phyloP scores from a whole-genome alignment of 2,797 vertebrate species.

The Eurystomus glaucurus region DNA sequence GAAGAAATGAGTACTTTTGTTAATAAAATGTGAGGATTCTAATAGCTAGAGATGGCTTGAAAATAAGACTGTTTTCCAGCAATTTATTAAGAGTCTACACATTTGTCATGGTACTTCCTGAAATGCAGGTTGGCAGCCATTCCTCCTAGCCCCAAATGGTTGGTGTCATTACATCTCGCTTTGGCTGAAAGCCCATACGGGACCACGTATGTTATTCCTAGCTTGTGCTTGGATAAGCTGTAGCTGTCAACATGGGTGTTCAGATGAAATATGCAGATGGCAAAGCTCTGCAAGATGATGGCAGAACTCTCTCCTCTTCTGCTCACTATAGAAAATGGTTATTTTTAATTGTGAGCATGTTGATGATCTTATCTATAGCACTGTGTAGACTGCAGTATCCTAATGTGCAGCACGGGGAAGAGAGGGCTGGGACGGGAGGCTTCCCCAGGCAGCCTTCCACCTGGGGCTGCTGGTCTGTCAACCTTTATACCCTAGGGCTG shows the following conservation, averaged over 20 bases:
- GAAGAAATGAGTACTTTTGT: constrained; percentile 26
- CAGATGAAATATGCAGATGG: neutral
- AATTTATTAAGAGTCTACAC: neutral
- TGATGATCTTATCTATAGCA: neutral
- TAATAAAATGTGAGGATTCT: neutral
- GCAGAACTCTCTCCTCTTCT: neutral
- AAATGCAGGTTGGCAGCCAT: neutral
- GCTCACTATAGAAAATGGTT: fast-evolving
- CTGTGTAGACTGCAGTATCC: neutral
- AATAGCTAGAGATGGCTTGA: neutral
- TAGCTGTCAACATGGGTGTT: neutral
- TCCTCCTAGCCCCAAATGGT: neutral
- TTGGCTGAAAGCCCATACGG: neutral
- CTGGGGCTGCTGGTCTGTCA: neutral
- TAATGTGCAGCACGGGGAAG: neutral
- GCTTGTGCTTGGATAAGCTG: neutral
- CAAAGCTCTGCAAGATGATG: neutral
- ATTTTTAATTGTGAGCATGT: neutral
- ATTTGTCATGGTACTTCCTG: neutral
- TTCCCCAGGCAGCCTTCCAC: neutral
- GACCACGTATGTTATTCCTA: neutral
- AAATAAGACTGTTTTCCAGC: neutral
- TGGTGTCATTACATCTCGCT: neutral
- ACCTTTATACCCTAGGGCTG: neutral
- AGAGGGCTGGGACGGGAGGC: neutral